Evolutionary conservation across 2,113 vertebrate species (phyloP).

Genomic region (Myotis davidii): DNA sequence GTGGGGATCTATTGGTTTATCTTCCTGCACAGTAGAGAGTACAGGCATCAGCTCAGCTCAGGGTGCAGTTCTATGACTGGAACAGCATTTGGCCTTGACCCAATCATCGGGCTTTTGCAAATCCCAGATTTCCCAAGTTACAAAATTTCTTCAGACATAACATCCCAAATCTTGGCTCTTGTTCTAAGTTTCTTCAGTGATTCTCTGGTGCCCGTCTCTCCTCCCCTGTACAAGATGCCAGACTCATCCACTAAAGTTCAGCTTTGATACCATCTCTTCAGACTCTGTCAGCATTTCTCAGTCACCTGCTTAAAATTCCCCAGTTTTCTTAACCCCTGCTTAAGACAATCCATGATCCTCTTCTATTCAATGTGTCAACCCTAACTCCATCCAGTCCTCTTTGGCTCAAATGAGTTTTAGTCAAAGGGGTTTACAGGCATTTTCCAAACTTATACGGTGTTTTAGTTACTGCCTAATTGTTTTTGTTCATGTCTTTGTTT

Average conservation of each 20-base stretch:
- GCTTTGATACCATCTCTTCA: background rate
- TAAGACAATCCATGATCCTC: background rate
- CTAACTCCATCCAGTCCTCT: background rate
- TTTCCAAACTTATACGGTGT: background rate
- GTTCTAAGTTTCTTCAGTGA: background rate
- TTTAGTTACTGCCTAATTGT: background rate
- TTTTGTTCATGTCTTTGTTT: background rate
- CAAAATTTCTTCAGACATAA: background rate
- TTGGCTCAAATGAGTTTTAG: background rate
- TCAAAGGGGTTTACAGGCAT: background rate
- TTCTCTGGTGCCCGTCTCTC: accelerated
- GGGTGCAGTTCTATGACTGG: background rate
- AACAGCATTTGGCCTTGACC: background rate
- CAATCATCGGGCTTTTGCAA: background rate
- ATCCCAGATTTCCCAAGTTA: background rate
- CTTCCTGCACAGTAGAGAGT: background rate
- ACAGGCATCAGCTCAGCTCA: background rate
- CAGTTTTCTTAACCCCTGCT: background rate
- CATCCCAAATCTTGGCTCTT: background rate
- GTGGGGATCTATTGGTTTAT: background rate
- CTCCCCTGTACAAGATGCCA: background rate
- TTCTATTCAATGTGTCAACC: background rate
- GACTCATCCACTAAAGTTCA: background rate
- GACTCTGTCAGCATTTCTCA: background rate
- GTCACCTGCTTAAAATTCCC: background rate